Conservation (phyloP, 92 coral and sea anemone genomes). For the Umimayanthus chanpuru region DNA sequence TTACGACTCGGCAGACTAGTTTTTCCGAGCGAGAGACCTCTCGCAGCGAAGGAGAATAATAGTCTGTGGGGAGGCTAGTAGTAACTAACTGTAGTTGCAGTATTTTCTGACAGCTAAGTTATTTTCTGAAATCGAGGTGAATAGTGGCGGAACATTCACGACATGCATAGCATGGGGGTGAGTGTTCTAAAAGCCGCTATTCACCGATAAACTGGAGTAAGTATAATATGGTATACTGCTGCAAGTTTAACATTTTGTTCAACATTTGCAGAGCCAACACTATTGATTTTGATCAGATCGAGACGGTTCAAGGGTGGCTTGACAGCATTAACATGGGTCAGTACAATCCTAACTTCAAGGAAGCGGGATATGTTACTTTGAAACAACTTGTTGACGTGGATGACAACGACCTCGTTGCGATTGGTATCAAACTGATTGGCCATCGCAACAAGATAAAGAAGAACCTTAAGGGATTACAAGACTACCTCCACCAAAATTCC, state of each 20-base stretch:
- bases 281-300: conserved; percentile 61
- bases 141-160: too few relatives aligned
- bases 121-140: too few relatives aligned
- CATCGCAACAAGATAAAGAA: conserved; percentile 94
- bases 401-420: conserved; percentile 71
- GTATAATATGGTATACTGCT: too few relatives aligned
- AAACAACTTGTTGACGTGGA: conserved; percentile 65
- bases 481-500: conserved; percentile 23
- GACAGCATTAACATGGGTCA: conserved; percentile 91
- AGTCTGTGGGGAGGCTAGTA: too few relatives aligned
- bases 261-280: conserved; percentile 63
- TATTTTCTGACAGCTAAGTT: too few relatives aligned
- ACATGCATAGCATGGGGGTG: too few relatives aligned
- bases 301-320: conserved; percentile 83
- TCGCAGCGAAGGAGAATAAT: too few relatives aligned
- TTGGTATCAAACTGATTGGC: conserved; percentile 92
- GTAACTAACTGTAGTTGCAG: too few relatives aligned
- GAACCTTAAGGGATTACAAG: conserved; percentile 62
- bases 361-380: conserved; percentile 76
- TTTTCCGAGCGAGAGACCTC: too few relatives aligned
- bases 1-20: too few relatives aligned
- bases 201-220: too few relatives aligned
- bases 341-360: conserved; percentile 72
- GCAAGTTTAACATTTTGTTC: neutral
- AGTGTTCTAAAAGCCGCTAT: too few relatives aligned